Evolutionary conservation across 2,797 vertebrate genomes (phyloP), one percentile per base, ranked within the genome.

Genomic region (Ataeniobius toweri): DNA sequence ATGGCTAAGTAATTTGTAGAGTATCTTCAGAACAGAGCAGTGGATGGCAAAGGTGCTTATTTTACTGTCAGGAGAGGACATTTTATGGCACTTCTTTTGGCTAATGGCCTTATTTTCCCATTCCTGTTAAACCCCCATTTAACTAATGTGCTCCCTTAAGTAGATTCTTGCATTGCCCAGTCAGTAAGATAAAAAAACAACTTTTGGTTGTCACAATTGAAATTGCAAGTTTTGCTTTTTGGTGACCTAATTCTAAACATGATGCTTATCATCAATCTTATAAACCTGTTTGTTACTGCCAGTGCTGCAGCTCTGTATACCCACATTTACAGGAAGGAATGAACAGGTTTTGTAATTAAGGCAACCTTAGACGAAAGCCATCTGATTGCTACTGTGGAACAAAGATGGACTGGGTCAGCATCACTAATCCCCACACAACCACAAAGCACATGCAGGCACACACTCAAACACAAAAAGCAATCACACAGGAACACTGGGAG

Each of bases 321-420:
- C 36, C 22, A 84, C 61, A 84, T 58, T 36, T 26, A 20, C 55
- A 22, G 78, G 71, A 75, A 70, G 48, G 69, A 56, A 75, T 72
- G 85, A 81, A 89, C 87, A 77, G 76, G 74, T 78, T 92, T 81
- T 76, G 75, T 84, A 87, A 90, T 87, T 73, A 89, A 78, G 67
- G 80, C 53, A 83, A 72, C 73, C 79, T n/a, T 58, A 88, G 80
- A 86, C 86, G 77, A 91, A 89, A 85, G 79, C 31, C 0, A 82
- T 58, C 74, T 85, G 83, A 91, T 90, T 86, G 88, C 76, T 84
- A 75, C 77, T 82, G 28, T 81, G 78, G 63, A 84, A 88, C 75
- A 90, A 87, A 88, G 76, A 80, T 53, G 75, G 68, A 83, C 69
- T 41, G 26, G 58, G 71, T 72, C 80, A 65, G 69, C 76, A 73